Conservation (phyloP, 2,113 vertebrate genomes). For the Callorhinus ursinus region DNA sequence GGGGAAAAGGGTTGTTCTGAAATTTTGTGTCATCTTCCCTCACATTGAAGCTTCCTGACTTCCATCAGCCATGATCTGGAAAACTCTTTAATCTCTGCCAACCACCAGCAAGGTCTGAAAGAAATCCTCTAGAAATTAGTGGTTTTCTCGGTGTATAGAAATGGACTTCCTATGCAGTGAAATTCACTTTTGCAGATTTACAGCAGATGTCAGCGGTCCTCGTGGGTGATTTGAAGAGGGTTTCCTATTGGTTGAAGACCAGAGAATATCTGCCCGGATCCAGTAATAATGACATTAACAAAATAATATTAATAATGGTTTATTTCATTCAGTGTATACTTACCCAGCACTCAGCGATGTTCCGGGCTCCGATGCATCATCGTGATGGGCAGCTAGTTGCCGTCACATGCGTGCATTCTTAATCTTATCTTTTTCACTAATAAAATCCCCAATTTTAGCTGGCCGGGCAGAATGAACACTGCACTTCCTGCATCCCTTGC, state of each 20-base stretch:
- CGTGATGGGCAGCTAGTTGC: accelerated
- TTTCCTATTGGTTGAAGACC: not conserved
- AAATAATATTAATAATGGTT: not conserved
- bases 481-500: not conserved
- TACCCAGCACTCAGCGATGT: accelerated
- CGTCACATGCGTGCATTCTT: accelerated
- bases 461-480: not conserved
- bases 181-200: not conserved
- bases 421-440: not conserved
- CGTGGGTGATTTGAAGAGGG: not conserved
- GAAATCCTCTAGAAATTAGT: not conserved
- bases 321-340: accelerated
- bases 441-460: accelerated
- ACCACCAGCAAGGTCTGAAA: not conserved
- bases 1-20: not conserved
- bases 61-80: not conserved
- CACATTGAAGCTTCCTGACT: not conserved
- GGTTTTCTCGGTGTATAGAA: not conserved
- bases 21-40: not conserved
- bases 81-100: not conserved
- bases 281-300: not conserved
- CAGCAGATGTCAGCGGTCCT: not conserved
- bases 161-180: not conserved
- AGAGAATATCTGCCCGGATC: too few relatives aligned
- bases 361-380: accelerated